phyloP scores from a whole-genome alignment of 1,140 invertebrate genomes.

The Bombus difficillimus region DNA sequence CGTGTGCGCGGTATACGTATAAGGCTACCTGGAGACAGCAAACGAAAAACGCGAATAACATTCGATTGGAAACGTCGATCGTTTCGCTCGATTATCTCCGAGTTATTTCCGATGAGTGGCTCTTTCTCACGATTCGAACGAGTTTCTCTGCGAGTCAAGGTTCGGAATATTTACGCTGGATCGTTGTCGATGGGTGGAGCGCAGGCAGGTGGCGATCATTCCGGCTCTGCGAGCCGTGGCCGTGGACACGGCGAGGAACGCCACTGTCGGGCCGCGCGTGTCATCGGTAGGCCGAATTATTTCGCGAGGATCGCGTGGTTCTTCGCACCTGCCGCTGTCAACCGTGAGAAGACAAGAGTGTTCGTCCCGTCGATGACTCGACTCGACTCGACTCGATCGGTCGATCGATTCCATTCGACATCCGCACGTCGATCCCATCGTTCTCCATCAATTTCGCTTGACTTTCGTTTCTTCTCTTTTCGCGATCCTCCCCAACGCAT shows the following conservation, averaged over 20 bases:
- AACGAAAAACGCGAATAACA: not conserved
- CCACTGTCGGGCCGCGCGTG: conserved; percentile 23
- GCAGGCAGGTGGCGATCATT: conserved; percentile 24
- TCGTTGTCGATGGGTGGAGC: conserved; percentile 1
- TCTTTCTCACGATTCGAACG: not conserved
- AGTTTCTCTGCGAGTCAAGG: conserved; percentile 26
- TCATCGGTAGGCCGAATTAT: conserved; percentile 64
- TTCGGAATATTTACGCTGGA: conserved; percentile 13
- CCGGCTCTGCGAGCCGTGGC: not conserved
- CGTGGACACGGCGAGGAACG: not conserved
- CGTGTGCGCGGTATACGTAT: too few species aligned
- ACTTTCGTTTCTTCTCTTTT: too few species aligned
- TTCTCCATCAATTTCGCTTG: not conserved
- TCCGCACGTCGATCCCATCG: not conserved
- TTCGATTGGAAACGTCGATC: not conserved
- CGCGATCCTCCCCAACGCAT: not conserved
- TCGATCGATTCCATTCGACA: not conserved
- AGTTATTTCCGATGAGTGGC: too few species aligned
- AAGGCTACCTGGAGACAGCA: too few species aligned
- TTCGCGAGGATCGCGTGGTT: conserved; percentile 52
- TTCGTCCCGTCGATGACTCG: not conserved
- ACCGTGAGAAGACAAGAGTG: too few species aligned
- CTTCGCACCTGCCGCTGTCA: conserved; percentile 59
- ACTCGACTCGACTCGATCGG: not conserved
- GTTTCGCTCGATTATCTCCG: too few species aligned